These are phyloP conservation scores for Pammene aurita DNA, from an alignment of 2,888 invertebrate species.

Conservation along the genomic window DNA sequence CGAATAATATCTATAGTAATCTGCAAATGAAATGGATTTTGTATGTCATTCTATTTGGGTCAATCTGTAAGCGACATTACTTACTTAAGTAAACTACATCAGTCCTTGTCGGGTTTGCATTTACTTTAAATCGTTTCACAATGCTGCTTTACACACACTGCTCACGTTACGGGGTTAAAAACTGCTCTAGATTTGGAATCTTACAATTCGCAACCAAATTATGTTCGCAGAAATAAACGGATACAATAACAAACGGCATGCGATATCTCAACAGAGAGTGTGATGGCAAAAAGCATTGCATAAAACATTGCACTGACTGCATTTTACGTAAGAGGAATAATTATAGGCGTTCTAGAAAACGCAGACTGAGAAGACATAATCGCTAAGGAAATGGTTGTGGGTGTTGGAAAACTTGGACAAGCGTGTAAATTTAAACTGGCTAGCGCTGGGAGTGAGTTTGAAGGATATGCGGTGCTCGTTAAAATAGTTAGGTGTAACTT, in stretches of 20 bases:
- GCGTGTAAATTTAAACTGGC: conserved; percentile 28
- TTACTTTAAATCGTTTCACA: conserved; percentile 15
- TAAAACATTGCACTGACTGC: conserved; percentile 51
- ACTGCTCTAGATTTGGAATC: conserved; percentile 22
- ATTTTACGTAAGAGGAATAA: conserved; percentile 49
- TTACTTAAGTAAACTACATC: background rate
- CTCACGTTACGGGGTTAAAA: conserved; percentile 8
- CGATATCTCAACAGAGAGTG: conserved; percentile 40
- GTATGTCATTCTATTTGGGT: background rate
- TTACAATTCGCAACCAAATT: conserved; percentile 31
- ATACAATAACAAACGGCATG: conserved; percentile 32
- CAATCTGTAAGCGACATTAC: background rate
- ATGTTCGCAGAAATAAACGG: conserved; percentile 28
- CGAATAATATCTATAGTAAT: background rate
- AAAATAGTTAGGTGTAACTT: conserved; percentile 21
- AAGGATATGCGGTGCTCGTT: conserved; percentile 18
- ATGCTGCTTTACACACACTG: conserved; percentile 2
- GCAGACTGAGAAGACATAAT: conserved; percentile 42
- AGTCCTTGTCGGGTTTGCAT: conserved; percentile 8
- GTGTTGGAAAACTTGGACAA: conserved; percentile 25
- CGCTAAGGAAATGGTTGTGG: conserved; percentile 23
- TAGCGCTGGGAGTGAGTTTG: conserved; percentile 8
- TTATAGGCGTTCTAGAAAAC: conserved; percentile 54
- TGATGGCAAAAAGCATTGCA: conserved; percentile 56
- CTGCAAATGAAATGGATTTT: conserved; percentile 5